Conservation (phyloP, 2,113 vertebrate species). For the Lamprologus callipterus region DNA sequence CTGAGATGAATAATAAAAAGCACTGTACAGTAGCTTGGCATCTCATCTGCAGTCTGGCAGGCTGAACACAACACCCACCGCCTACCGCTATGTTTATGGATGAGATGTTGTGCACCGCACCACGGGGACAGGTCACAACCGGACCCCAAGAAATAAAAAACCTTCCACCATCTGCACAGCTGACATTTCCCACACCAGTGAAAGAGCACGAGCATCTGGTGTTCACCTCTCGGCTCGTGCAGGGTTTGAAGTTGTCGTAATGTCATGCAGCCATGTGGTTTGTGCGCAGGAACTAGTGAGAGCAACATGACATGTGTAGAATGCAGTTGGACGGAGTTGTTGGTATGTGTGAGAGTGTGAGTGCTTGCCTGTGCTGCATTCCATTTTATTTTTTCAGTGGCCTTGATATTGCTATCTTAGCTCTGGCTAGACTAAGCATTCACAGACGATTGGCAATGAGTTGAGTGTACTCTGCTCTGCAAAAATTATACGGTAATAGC, state of each 20-base stretch:
- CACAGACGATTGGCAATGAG: background rate
- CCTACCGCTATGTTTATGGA: slow-evolving; percentile 60
- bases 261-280: slow-evolving; percentile 50
- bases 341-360: background rate
- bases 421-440: background rate
- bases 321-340: background rate
- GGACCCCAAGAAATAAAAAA: slow-evolving; percentile 9
- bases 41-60: slow-evolving; percentile 27
- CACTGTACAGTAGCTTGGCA: slow-evolving; percentile 35
- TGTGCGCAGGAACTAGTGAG: slow-evolving; percentile 14
- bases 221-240: slow-evolving; percentile 30
- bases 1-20: slow-evolving; percentile 32
- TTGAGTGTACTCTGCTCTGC: background rate
- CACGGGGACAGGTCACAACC: slow-evolving; percentile 34
- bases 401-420: background rate
- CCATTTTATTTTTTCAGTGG: background rate
- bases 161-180: slow-evolving; percentile 41
- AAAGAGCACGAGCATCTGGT: slow-evolving; percentile 39
- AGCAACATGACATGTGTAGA: slow-evolving; percentile 28
- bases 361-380: background rate
- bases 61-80: background rate
- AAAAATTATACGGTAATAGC: background rate
- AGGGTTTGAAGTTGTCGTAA: slow-evolving; percentile 25
- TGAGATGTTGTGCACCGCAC: slow-evolving; percentile 36
- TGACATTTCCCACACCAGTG: slow-evolving; percentile 55